Evolutionary conservation across 1,140 invertebrate genomes (phyloP).

Genomic region (Spodoptera litura): DNA sequence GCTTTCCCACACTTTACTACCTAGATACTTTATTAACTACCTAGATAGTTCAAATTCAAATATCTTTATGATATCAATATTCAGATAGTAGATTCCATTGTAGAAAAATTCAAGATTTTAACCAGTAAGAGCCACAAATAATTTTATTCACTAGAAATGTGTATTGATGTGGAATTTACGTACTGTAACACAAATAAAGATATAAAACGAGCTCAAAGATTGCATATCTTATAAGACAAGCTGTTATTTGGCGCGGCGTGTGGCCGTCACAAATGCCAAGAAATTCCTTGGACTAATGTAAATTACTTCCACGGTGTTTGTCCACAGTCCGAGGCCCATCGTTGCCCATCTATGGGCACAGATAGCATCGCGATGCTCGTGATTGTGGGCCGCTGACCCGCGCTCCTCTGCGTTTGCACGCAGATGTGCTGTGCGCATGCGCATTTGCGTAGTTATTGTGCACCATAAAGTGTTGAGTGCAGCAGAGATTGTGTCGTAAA

Average conservation of each 20-base stretch:
- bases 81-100: no score
- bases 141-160: neutral
- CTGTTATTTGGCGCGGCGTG: constrained; percentile 25
- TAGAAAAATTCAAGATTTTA: no score
- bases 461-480: constrained; percentile 29
- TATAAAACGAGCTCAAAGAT: constrained; percentile 17
- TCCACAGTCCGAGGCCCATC: constrained; percentile 31
- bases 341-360: constrained; percentile 36
- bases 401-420: neutral
- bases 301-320: constrained; percentile 19
- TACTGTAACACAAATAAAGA: constrained; percentile 15
- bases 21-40: no score
- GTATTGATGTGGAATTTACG: neutral
- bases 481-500: constrained; percentile 16
- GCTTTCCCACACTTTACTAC: no score
- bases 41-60: no score
- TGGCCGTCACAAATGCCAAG: constrained; percentile 33
- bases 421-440: constrained; percentile 10
- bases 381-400: constrained; percentile 30
- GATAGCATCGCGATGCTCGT: constrained; percentile 35
- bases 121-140: no score
- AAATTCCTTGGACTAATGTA: constrained; percentile 42
- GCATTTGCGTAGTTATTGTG: constrained; percentile 18
- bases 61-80: no score
- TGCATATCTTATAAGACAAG: constrained; percentile 1